Evolutionary conservation across 2,797 vertebrate species (phyloP).

Genomic region (Myotis pilosus): DNA sequence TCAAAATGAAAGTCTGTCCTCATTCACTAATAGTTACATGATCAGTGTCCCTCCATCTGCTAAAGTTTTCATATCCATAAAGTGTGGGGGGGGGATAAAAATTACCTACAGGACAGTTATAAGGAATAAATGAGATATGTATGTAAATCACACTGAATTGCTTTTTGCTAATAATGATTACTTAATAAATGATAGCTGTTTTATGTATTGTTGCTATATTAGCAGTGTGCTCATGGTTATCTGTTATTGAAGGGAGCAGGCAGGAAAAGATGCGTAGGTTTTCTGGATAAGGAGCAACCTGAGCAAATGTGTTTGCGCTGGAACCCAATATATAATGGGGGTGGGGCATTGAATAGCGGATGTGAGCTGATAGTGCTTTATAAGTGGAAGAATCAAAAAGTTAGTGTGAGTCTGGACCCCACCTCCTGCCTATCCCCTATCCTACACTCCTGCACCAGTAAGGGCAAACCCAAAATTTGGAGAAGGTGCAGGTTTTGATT

Average conservation of each 20-base stretch:
- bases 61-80: neutral
- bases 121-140: neutral
- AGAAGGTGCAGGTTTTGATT: neutral
- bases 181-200: neutral
- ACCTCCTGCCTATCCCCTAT: neutral
- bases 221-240: neutral
- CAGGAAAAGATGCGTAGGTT: neutral
- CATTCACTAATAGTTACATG: neutral
- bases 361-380: neutral
- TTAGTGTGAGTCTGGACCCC: neutral
- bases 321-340: neutral
- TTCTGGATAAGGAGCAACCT: neutral
- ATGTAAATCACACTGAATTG: neutral
- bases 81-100: neutral
- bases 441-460: neutral
- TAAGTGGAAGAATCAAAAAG: neutral
- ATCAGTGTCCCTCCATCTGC: neutral
- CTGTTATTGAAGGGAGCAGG: neutral
- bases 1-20: neutral
- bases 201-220: neutral
- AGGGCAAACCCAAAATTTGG: neutral
- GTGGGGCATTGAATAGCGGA: fast-evolving
- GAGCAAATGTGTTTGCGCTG: neutral
- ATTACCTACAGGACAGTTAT: neutral
- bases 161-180: neutral